phyloP scores from a whole-genome alignment of 1,140 invertebrate genomes.

The Monochamus saltuarius region DNA sequence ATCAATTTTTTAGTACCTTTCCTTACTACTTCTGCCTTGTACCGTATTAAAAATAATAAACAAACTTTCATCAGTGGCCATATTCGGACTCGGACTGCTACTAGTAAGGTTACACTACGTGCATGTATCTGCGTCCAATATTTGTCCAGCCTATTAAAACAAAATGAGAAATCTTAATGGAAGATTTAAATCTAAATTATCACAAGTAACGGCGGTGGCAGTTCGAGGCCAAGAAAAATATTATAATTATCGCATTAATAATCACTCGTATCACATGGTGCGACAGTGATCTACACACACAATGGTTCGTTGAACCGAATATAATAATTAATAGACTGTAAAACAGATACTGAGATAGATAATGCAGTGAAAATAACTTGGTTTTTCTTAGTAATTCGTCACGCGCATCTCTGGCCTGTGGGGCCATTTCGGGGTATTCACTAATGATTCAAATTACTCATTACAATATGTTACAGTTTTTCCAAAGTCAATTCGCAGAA shows the following conservation, averaged over 20 bases:
- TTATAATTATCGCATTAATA: constrained; percentile 16
- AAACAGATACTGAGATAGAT: not conserved
- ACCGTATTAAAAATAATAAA: too few relatives aligned
- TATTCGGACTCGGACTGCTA: too few relatives aligned
- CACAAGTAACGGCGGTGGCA: constrained; percentile 14
- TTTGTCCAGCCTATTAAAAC: too few relatives aligned
- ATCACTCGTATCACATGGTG: constrained; percentile 14
- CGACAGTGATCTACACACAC: constrained; percentile 18
- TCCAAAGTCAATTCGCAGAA: too few relatives aligned
- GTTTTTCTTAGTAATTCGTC: not conserved
- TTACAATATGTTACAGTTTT: too few relatives aligned
- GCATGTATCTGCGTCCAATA: too few relatives aligned
- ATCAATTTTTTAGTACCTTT: too few relatives aligned
- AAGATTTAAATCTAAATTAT: constrained; percentile 19
- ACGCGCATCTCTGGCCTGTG: not conserved
- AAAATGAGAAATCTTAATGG: constrained; percentile 5
- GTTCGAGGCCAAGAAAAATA: constrained; percentile 20
- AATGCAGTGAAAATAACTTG: not conserved
- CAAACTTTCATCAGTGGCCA: too few relatives aligned
- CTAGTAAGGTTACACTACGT: too few relatives aligned
- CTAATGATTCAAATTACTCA: too few relatives aligned
- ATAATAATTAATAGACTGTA: constrained; percentile 6
- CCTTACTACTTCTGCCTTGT: too few relatives aligned
- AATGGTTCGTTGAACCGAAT: not conserved
- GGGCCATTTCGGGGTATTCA: too few relatives aligned